Evolutionary conservation across 2,797 vertebrate species (phyloP).

Genomic region (Meriones psammophilus): DNA sequence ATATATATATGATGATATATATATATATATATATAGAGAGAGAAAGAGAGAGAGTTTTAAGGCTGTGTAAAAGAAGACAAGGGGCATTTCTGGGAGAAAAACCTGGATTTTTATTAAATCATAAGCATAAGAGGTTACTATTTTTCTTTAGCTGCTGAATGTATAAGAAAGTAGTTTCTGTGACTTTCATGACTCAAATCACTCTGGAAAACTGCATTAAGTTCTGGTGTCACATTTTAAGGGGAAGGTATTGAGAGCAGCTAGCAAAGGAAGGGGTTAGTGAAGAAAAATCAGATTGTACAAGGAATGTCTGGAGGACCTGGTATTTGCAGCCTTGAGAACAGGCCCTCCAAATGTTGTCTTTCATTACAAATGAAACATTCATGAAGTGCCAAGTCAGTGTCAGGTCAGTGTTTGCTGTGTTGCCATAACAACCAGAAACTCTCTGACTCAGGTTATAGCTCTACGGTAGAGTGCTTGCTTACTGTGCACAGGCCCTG

Average conservation of each 20-base stretch:
- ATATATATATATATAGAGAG: not conserved
- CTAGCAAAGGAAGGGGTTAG: not conserved
- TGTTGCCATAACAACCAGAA: not conserved
- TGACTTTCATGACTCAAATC: not conserved
- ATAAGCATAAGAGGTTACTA: not conserved
- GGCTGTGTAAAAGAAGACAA: not conserved
- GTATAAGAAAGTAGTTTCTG: not conserved
- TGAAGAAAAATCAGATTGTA: not conserved
- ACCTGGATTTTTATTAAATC: not conserved
- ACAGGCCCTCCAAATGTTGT: not conserved
- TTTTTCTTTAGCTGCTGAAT: not conserved
- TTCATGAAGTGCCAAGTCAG: not conserved
- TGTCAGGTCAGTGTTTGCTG: too few species aligned
- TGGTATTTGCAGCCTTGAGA: constrained; percentile 1
- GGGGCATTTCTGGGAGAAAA: not conserved
- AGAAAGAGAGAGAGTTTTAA: not conserved
- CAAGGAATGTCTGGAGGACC: not conserved
- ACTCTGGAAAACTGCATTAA: not conserved
- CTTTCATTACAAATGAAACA: not conserved
- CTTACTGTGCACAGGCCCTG: not conserved
- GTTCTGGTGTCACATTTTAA: not conserved
- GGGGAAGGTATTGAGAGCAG: not conserved
- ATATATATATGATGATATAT: not conserved
- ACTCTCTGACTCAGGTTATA: not conserved
- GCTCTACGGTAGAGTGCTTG: not conserved